These are phyloP conservation scores for Temnothorax rugatulus DNA, from an alignment of 2,888 invertebrate genomes.

Conservation along the genomic window DNA sequence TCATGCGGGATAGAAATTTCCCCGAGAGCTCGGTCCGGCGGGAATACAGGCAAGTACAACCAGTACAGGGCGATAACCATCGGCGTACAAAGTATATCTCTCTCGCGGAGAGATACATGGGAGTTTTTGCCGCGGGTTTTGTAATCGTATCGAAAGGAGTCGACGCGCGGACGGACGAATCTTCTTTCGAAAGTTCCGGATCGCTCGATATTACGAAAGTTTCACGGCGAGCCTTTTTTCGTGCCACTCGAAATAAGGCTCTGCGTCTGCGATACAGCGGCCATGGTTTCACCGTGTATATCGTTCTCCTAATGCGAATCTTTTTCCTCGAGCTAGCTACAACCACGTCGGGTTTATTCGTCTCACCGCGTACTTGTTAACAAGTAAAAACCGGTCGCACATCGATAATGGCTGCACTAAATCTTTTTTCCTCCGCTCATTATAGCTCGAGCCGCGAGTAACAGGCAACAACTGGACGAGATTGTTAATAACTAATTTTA, in stretches of 20 bases:
- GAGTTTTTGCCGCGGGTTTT: constrained; percentile 39
- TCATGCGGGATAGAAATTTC: constrained; percentile 48
- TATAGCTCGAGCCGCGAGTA: not conserved
- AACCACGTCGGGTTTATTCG: not conserved
- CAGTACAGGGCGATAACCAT: constrained; percentile 48
- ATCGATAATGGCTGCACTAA: constrained; percentile 5
- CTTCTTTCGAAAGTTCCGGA: constrained; percentile 43
- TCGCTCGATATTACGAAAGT: constrained; percentile 44
- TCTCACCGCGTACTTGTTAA: not conserved
- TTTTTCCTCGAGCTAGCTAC: constrained; percentile 13
- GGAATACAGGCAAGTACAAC: constrained; percentile 34
- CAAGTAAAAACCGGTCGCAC: constrained; percentile 19
- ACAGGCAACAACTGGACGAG: not conserved
- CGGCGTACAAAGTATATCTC: constrained; percentile 41
- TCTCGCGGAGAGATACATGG: constrained; percentile 34
- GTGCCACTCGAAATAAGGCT: constrained; percentile 26
- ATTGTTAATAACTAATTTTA: constrained; percentile 1
- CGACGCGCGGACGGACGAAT: constrained; percentile 24
- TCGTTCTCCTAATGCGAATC: not conserved
- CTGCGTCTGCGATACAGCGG: not conserved
- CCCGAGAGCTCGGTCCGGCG: constrained; percentile 45
- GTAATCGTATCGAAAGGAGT: constrained; percentile 31
- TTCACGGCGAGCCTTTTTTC: constrained; percentile 12
- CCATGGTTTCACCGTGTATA: not conserved
- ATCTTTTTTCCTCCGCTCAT: constrained; percentile 13